A percentile compares a stretch with the other conserved stretches of the same genome.
These are phyloP conservation scores for Rambutsinella grinnellia DNA, from an alignment of 2,888 invertebrate species.

Conservation along the genomic window DNA sequence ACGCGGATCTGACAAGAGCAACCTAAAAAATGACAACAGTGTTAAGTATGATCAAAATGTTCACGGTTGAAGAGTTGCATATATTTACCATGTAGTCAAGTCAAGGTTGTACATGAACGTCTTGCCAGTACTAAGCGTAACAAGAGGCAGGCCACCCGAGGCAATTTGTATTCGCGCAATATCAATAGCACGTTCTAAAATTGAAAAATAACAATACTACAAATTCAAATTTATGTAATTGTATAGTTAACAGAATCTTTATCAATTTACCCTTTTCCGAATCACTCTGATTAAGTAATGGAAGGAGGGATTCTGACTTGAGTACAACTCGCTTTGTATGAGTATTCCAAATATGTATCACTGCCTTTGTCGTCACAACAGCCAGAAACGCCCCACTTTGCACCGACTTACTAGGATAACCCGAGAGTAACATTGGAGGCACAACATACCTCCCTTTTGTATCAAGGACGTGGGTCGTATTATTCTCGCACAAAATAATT, in stretches of 20 bases:
- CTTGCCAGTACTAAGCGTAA: constrained; percentile 87
- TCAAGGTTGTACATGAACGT: constrained; percentile 86
- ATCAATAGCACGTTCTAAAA: constrained; percentile 46
- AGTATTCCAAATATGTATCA: constrained; percentile 76
- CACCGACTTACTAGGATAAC: constrained; percentile 75
- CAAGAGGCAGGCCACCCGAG: constrained; percentile 81
- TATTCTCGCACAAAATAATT: constrained; percentile 78
- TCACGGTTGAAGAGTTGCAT: too few relatives aligned
- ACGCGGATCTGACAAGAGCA: constrained; percentile 53
- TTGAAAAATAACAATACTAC: neutral
- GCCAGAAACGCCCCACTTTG: constrained; percentile 72
- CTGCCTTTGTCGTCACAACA: constrained; percentile 73
- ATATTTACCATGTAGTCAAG: constrained; percentile 77
- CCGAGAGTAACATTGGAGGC: constrained; percentile 74
- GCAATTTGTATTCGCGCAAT: constrained; percentile 50
- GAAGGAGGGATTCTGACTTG: constrained; percentile 74
- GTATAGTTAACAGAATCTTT: neutral
- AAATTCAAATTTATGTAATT: neutral
- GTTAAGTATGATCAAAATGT: too few relatives aligned
- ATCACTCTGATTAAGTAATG: constrained; percentile 66
- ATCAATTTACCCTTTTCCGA: constrained; percentile 55
- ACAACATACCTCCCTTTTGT: constrained; percentile 70
- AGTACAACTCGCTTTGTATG: constrained; percentile 73
- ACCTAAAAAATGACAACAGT: constrained; percentile 38
- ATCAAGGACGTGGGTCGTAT: constrained; percentile 76